Base-by-base conservation (phyloP, 2,113 vertebrate genomes). In the Hiodon alosoides region DNA sequence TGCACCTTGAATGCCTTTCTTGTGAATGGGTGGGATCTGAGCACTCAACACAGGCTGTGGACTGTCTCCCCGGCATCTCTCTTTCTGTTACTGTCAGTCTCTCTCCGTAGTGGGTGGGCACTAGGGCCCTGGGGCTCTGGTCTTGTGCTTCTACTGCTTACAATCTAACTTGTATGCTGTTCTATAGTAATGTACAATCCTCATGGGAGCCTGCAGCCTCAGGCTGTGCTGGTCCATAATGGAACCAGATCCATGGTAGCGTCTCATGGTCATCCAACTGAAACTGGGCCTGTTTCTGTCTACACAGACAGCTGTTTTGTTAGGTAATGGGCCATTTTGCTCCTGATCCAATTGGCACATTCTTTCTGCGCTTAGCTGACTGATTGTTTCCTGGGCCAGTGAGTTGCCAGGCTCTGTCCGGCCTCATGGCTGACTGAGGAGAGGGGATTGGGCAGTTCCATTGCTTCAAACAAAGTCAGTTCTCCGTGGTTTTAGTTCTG, bases 351-450 rank as follows among this genome's bases (percentile, higher is more conserved):
- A 46, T 5, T n/a, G 7, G 3, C 16, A 51, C 67, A 70, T 76
- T 70, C 74, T 14, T 13, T 69, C 74, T 61, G 51, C 10, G 17
- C 67, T 65, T 9, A 55, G 58, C 59, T 62, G 11, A 52, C 48
- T 71, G 11, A 60, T 17, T 69, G 67, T 55, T 64, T 67, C 7
- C n/a, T 3, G 52, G 75, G 59, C 59, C 13, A 16, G 50, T 7
- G 3, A 46, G 51, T 61, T 60, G 58, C 57, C 11, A 61, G 6
- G 53, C 51, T 31, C 13, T 7, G 53, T 54, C 16, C 10, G 14
- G 5, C 7, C 31, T 31, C 31, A 31, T 31, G 31, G 31, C 31
- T 31, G 58, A 4, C 55, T 54, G 11, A 7, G 69, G 54, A 13
- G 48, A 13, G 54, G 55, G 16, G n/a, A 59, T 55, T 14, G 52